phyloP scores from a whole-genome alignment of 2,888 invertebrate genomes.

The Yponomeuta plumbellus region DNA sequence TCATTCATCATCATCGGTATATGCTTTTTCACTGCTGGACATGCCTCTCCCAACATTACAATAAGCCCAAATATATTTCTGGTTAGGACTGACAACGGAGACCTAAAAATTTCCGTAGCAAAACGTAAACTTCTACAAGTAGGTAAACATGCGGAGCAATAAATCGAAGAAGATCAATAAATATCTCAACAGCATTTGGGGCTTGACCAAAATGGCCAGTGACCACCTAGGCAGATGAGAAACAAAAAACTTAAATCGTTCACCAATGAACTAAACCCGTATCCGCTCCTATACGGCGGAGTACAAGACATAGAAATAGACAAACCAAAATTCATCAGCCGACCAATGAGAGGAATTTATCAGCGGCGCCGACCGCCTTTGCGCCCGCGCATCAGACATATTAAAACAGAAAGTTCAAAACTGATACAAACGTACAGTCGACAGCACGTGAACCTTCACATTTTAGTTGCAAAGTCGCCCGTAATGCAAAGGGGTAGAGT shows the following conservation, averaged over 20 bases:
- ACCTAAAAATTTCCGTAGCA: too few species aligned
- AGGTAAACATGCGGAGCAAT: background rate
- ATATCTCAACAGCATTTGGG: background rate
- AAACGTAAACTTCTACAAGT: background rate
- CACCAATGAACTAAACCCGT: background rate
- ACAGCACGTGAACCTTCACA: too few species aligned
- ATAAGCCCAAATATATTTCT: too few species aligned
- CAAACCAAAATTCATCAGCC: conserved; percentile 45
- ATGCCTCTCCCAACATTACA: too few species aligned
- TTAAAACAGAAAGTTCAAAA: background rate
- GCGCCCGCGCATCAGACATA: conserved; percentile 26
- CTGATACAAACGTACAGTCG: too few species aligned
- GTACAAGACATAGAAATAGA: conserved; percentile 47
- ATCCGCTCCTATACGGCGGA: conserved; percentile 11
- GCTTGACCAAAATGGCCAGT: background rate
- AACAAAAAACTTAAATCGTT: background rate
- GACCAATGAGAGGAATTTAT: conserved; percentile 51
- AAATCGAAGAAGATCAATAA: background rate
- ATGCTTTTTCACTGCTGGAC: too few species aligned
- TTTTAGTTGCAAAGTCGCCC: too few species aligned
- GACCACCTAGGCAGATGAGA: background rate
- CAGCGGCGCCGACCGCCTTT: conserved; percentile 50
- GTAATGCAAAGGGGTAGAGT: too few species aligned
- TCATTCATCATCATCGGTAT: too few species aligned
- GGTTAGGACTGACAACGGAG: too few species aligned